phyloP scores from a whole-genome alignment of 2,113 vertebrate genomes.

The Rana temporaria region DNA sequence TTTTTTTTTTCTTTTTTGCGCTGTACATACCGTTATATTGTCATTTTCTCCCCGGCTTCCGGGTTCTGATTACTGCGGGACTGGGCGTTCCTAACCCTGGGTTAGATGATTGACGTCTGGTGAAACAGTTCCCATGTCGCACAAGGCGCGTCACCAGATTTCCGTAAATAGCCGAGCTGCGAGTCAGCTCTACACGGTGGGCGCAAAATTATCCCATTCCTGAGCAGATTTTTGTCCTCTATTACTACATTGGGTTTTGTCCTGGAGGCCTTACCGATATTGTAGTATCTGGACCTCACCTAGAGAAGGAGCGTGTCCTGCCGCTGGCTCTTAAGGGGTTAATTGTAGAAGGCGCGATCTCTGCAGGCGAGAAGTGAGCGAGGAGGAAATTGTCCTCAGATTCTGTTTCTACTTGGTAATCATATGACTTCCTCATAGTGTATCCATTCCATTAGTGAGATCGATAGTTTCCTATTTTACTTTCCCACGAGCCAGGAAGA shows the following conservation, averaged over 20 bases:
- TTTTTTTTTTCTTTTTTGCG: too few relatives aligned
- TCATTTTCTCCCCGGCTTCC: too few relatives aligned
- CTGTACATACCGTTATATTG: too few relatives aligned
- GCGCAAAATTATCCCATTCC: too few relatives aligned
- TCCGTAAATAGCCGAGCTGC: too few relatives aligned
- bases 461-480: slow-evolving; percentile 22
- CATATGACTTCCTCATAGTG: neutral
- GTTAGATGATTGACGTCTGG: too few relatives aligned
- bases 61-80: too few relatives aligned
- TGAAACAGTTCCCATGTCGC: too few relatives aligned
- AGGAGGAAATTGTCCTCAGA: neutral
- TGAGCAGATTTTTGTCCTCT: too few relatives aligned
- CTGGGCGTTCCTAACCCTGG: too few relatives aligned
- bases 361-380: neutral
- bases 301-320: neutral
- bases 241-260: neutral
- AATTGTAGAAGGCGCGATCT: neutral
- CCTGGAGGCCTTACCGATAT: neutral
- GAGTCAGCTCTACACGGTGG: too few relatives aligned
- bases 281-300: neutral
- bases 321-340: neutral
- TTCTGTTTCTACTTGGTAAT: slow-evolving; percentile 5
- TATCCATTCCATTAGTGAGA: slow-evolving; percentile 4
- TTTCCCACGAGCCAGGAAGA: neutral
- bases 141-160: too few relatives aligned